Evolutionary conservation across 2,888 invertebrate genomes (phyloP), one percentile per base, ranked within the genome.

Genomic region (Ligdia adustata): DNA sequence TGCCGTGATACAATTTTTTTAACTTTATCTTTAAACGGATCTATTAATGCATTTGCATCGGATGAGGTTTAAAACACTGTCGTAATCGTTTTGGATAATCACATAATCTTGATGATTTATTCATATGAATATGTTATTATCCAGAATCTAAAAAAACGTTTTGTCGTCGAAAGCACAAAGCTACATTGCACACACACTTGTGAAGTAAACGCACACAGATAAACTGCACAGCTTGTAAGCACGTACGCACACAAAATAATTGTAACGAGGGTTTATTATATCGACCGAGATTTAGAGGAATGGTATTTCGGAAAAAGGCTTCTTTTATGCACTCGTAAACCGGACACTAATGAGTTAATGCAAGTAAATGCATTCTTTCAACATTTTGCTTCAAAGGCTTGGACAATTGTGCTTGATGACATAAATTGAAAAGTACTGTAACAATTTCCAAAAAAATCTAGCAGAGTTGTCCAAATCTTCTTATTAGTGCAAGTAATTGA

Each of bases 151-250:
- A 65, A 66, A n/a, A 78, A 76, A 66, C 72, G 69, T 75, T 77
- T 81, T 81, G 66, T 79, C 79, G 83, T 85, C 80, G 69, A 75
- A 64, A 71, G 83, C 86, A 87, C 86, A 77, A 62, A 74, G 81
- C 81, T 84, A 82, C 72, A 76, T 72, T 82, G 86, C 88, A 88
- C 84, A 88, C 84, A 84, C 75, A 79, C 78, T 85, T 83, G 86
- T 85, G 82, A 70, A 79, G 73, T 80, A 75, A 79, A 69, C 71
- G 77, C 83, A 85, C 86, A 82, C 73, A 75, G 73, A 79, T 82
- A 82, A 84, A 84, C 70, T 77, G 89, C 89, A 90, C 89, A 87
- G 89, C 89, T 88, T 87, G 79, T 84, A 62, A 75, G 88, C 89
- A 89, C 89, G 89, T 74, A 58, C 72, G 86, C 89, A 87, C 89